Evolutionary conservation across 2,888 invertebrate species (phyloP).

Genomic region (Polydrusus tereticollis): DNA sequence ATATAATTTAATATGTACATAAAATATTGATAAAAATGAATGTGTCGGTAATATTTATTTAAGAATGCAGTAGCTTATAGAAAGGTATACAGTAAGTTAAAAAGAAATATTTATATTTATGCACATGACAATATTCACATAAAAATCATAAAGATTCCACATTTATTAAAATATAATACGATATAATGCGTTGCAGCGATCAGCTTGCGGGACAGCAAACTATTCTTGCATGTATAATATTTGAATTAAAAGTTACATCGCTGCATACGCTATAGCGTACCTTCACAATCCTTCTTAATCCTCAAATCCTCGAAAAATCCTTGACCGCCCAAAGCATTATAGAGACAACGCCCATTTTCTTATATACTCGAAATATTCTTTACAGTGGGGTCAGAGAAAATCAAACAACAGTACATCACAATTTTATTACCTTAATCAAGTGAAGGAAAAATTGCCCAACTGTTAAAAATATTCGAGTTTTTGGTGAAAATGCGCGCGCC

Average conservation of each 20-base stretch:
- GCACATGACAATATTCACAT: neutral
- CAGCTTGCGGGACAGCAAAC: neutral
- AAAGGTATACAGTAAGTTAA: neutral
- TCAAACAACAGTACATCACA: too few species aligned
- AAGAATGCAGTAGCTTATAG: neutral
- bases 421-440: too few species aligned
- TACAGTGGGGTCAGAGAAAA: neutral
- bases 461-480: neutral
- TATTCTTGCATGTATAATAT: neutral
- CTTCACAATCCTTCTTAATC: neutral
- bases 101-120: neutral
- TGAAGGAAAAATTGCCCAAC: too few species aligned
- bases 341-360: neutral
- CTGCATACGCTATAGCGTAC: neutral
- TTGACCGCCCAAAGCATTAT: slow-evolving; percentile 18
- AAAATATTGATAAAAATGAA: too few species aligned
- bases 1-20: too few species aligned
- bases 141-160: neutral
- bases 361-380: neutral
- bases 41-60: too few species aligned
- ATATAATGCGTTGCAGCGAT: neutral
- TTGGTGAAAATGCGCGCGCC: neutral
- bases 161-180: neutral
- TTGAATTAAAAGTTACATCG: neutral
- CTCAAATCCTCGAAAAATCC: neutral